Base-by-base conservation (phyloP, 2,797 vertebrate genomes). In the Microtus obscurus region DNA sequence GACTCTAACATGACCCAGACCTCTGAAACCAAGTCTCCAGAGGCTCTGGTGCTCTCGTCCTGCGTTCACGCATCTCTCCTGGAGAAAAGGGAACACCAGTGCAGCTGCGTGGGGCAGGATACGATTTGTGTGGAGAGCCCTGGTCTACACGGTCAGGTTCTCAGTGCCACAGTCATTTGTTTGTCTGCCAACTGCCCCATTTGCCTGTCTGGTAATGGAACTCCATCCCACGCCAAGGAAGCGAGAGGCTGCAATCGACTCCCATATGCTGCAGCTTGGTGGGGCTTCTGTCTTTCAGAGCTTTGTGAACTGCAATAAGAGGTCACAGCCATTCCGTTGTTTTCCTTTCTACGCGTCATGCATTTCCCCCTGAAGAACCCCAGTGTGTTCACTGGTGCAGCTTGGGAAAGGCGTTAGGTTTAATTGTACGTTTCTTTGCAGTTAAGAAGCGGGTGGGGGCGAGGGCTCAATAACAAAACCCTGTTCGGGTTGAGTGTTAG, bases 291-390 rank as follows among this genome's bases (percentile, higher is more conserved):
- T 86, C 93, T 81, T 87, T 25, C 31, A 92, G 90, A 90, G 53
- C 9, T 92, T 87, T 90, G 45, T 87, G 94, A 95, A 69, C 78
- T 74, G 48, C 61, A 78, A 25, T 17, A 91, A 89, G 43, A 91
- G 63, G 86, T 91, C 56, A 94, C 25, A 83, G 43, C 11, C 91
- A 79, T 96, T 88, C 61, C 86, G 69, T 87, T 87, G 82, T 90
- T 96, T 95, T 95, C 59, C 34, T 43, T 0, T 80, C 91, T 29
- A 10, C 69, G 73, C 96, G 11, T 59, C 0, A 0, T n/a, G 2
- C 74, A 3, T 89, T 97, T 93, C 93, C 65, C n/a, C 21, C 19
- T n/a, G 67, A 91, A 96, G 77, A 97, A 96, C 27, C 78, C 9
- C 21, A 69, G 56, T 76, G 51, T 93, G 16, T 65, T 93, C 34